Evolutionary conservation across 2,888 invertebrate species (phyloP).

Genomic region (Ctenicera cuprea): DNA sequence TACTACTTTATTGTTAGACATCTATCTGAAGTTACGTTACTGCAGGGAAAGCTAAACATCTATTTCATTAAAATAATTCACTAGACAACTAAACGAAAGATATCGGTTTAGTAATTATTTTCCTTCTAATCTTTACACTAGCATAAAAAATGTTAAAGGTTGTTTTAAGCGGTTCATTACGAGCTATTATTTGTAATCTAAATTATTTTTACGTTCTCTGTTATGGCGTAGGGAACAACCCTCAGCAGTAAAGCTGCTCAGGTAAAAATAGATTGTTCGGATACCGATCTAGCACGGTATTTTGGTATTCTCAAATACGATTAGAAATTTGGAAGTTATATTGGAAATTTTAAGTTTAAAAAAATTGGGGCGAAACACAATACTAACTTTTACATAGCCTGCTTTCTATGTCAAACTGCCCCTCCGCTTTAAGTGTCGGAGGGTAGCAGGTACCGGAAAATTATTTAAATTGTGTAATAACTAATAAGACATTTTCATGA

Average conservation of each 20-base stretch:
- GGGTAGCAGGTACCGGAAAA: too few species aligned
- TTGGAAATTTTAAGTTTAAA: too few species aligned
- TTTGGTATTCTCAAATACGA: too few species aligned
- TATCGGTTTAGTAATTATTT: not conserved
- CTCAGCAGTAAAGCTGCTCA: slow-evolving; percentile 63
- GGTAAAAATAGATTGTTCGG: slow-evolving; percentile 57
- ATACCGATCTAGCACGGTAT: not conserved
- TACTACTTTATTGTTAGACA: slow-evolving; percentile 2
- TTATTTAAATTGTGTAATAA: too few species aligned
- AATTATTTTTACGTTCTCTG: slow-evolving; percentile 67
- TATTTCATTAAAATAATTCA: too few species aligned
- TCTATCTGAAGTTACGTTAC: slow-evolving; percentile 4
- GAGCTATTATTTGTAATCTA: slow-evolving; percentile 69
- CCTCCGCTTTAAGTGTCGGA: too few species aligned
- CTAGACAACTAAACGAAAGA: not conserved
- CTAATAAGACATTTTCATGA: too few species aligned
- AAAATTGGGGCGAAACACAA: too few species aligned
- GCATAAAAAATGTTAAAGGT: slow-evolving; percentile 3
- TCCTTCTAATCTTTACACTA: not conserved
- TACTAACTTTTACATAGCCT: too few species aligned
- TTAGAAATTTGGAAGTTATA: too few species aligned
- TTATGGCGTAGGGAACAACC: slow-evolving; percentile 65
- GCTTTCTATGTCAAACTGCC: too few species aligned
- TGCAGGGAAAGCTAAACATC: too few species aligned
- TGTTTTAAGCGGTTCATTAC: slow-evolving; percentile 57